Percentiles rank a stretch among this genome's conserved stretches.
Conservation (phyloP, 2,888 invertebrate genomes). For the Lasioglossum lativentre region DNA sequence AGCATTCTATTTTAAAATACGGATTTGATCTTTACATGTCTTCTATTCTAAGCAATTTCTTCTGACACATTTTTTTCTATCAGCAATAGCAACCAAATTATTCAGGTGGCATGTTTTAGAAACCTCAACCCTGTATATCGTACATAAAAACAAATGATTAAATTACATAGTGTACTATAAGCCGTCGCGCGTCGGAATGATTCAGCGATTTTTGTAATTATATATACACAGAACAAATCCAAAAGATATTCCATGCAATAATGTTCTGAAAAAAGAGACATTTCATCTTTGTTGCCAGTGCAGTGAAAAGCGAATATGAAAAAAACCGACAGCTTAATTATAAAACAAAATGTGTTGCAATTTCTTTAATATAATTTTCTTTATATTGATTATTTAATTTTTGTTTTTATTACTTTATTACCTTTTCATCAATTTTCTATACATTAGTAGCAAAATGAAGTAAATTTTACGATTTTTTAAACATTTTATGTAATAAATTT, state of each 20-base stretch:
- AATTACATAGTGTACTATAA: neutral
- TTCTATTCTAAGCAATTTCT: too few species aligned
- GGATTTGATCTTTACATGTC: too few species aligned
- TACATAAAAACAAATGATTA: neutral
- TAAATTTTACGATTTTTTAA: neutral
- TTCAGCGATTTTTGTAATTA: neutral
- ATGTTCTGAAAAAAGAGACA: neutral
- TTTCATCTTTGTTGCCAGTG: neutral
- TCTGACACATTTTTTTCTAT: too few species aligned
- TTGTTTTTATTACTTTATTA: neutral
- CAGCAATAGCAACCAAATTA: too few species aligned
- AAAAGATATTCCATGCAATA: neutral
- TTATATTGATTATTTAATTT: neutral
- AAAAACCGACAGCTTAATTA: too few species aligned
- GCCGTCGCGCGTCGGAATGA: neutral
- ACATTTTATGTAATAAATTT: too few species aligned
- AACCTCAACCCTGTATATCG: neutral
- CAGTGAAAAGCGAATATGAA: too few species aligned
- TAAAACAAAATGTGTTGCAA: neutral
- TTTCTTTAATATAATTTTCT: neutral
- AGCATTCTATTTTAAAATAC: too few species aligned
- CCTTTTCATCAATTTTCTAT: neutral
- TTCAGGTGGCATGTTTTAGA: too few species aligned
- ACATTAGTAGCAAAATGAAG: neutral
- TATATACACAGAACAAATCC: neutral